Evolutionary conservation across 2,797 vertebrate species (phyloP).

Genomic region (Sebastes matsubarae): DNA sequence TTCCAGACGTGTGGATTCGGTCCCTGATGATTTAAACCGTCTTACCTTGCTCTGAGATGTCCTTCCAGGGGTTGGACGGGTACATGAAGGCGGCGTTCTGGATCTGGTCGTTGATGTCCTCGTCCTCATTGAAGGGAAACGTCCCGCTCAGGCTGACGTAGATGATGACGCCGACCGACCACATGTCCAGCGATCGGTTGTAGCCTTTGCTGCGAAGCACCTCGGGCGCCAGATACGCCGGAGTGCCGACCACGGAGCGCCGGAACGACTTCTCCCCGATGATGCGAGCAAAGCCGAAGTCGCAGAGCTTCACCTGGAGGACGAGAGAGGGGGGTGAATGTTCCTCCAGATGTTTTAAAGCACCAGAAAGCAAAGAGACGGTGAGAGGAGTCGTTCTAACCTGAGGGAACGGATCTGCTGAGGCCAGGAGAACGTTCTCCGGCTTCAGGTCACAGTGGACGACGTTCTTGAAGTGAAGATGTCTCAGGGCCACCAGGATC

Average conservation of each 20-base stretch:
- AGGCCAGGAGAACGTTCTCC: slow-evolving; percentile 82
- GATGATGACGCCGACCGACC: slow-evolving; percentile 95
- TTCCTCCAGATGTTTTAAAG: background rate
- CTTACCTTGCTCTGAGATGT: slow-evolving; percentile 83
- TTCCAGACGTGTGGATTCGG: no score
- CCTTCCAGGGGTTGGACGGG: slow-evolving; percentile 92
- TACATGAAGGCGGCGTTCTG: slow-evolving; percentile 98
- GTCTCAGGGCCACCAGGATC: slow-evolving; percentile 82
- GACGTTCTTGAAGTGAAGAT: slow-evolving; percentile 83
- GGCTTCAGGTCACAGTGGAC: slow-evolving; percentile 85
- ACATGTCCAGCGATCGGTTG: slow-evolving; percentile 97
- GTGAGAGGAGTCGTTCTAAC: slow-evolving; percentile 35
- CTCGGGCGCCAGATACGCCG: slow-evolving; percentile 93
- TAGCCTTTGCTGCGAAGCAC: slow-evolving; percentile 96
- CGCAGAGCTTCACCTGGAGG: slow-evolving; percentile 94
- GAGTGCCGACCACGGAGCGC: slow-evolving; percentile 95
- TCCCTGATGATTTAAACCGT: no score
- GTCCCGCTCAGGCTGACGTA: slow-evolving; percentile 96
- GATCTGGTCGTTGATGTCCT: slow-evolving; percentile 97
- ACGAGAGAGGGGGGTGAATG: background rate
- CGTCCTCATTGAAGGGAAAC: slow-evolving; percentile 96
- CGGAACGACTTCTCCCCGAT: slow-evolving; percentile 97
- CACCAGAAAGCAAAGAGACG: background rate
- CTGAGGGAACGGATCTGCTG: slow-evolving; percentile 82
- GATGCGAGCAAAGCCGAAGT: slow-evolving; percentile 96